These are phyloP conservation scores for Prionace glauca DNA, from an alignment of 2,797 vertebrate genomes.

Conservation along the genomic window DNA sequence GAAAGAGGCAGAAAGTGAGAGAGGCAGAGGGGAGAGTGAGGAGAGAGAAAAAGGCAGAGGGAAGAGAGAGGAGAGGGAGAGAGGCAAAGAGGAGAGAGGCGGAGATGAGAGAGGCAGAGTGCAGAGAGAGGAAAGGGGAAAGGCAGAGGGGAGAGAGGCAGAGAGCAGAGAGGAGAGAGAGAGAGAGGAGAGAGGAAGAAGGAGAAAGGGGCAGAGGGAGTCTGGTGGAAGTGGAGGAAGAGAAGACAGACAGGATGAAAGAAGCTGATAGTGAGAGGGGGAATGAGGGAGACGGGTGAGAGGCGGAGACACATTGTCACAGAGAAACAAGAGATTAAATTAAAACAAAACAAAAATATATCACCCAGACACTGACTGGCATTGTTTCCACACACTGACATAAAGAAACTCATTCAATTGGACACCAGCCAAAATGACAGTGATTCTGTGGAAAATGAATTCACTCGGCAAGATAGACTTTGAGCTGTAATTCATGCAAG, in stretches of 20 bases:
- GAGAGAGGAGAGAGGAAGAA: not conserved
- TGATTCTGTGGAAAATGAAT: not conserved
- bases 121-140: no score
- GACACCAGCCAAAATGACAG: not conserved
- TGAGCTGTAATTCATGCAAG: slow-evolving; percentile 16
- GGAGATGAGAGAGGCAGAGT: no score
- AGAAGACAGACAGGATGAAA: not conserved
- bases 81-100: not conserved
- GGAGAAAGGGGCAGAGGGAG: not conserved
- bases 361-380: not conserved
- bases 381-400: not conserved
- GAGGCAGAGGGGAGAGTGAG: no score
- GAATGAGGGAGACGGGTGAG: slow-evolving; percentile 45
- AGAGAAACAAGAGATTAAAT: slow-evolving; percentile 57
- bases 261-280: slow-evolving; percentile 44
- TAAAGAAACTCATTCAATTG: not conserved
- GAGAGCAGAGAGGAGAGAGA: not conserved
- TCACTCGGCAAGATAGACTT: not conserved
- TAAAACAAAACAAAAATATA: not conserved
- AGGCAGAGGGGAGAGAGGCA: no score
- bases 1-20: not conserved
- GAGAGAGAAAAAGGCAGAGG: no score
- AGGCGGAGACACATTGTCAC: slow-evolving; percentile 45
- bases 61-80: slow-evolving; percentile 40
- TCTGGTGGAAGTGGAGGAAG: not conserved